These are phyloP conservation scores for Morone saxatilis DNA, from an alignment of 2,113 vertebrate species.

Conservation along the genomic window DNA sequence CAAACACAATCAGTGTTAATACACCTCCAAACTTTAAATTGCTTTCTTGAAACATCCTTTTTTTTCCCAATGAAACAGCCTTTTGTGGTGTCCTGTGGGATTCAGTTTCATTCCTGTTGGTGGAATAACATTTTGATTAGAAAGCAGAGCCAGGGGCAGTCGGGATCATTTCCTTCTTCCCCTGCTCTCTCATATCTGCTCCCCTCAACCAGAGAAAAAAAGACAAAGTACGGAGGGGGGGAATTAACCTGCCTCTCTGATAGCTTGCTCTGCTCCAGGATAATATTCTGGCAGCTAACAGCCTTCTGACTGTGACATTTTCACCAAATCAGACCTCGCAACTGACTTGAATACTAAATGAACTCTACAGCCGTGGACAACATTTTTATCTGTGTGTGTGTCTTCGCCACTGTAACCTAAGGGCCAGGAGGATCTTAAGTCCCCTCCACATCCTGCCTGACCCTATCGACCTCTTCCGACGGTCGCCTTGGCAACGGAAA, in stretches of 20 bases:
- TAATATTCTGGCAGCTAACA: constrained; percentile 62
- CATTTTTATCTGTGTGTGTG: constrained; percentile 40
- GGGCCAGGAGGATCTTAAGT: constrained; percentile 63
- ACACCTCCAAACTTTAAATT: constrained; percentile 65
- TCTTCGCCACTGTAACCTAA: constrained; percentile 55
- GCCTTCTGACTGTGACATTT: constrained; percentile 69
- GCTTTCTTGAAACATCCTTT: constrained; percentile 49
- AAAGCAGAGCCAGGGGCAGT: constrained; percentile 65
- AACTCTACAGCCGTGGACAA: constrained; percentile 29
- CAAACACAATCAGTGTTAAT: constrained; percentile 58
- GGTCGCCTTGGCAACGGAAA: constrained; percentile 80
- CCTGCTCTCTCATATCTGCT: constrained; percentile 58
- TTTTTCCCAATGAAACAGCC: constrained; percentile 26
- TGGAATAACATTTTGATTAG: constrained; percentile 78
- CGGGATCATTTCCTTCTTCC: constrained; percentile 65
- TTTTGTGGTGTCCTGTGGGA: constrained; percentile 66
- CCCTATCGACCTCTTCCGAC: constrained; percentile 76
- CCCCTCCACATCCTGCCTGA: constrained; percentile 73
- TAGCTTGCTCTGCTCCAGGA: constrained; percentile 61
- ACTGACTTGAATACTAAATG: constrained; percentile 72
- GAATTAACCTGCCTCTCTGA: constrained; percentile 67
- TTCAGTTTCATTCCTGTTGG: constrained; percentile 65
- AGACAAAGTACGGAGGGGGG: constrained; percentile 25
- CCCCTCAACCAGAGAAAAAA: constrained; percentile 35
- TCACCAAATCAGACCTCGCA: constrained; percentile 61